Percentiles rank a stretch among this genome's conserved stretches.
Conservation (phyloP, 2,888 invertebrate species). For the Aethes cnicana region DNA sequence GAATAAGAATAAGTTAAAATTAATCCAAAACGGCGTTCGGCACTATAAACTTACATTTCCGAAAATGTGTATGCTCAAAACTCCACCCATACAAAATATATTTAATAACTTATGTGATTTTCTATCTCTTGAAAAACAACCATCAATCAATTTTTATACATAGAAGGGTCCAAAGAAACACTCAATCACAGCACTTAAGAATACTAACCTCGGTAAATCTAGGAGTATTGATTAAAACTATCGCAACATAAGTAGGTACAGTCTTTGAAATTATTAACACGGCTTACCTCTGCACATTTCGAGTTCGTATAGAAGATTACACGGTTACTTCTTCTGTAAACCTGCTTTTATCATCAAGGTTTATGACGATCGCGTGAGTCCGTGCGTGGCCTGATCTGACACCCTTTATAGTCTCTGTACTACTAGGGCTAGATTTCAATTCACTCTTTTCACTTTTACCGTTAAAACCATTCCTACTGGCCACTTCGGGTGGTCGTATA, state of each 20-base stretch:
- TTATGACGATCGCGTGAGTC: constrained; percentile 90
- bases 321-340: constrained; percentile 92
- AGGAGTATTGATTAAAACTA: constrained; percentile 19
- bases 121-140: no score
- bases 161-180: constrained; percentile 24
- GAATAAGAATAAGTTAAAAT: no score
- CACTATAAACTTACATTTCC: no score
- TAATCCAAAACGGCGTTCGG: no score
- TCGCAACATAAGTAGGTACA: constrained; percentile 54
- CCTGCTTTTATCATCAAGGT: constrained; percentile 89
- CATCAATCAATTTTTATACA: no score
- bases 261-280: constrained; percentile 44
- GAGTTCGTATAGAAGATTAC: constrained; percentile 51
- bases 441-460: constrained; percentile 69
- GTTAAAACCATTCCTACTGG: constrained; percentile 59
- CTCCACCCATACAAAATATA: no score
- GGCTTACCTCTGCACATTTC: constrained; percentile 3
- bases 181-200: constrained; percentile 15
- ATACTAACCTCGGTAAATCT: constrained; percentile 14
- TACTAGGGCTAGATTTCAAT: constrained; percentile 62
- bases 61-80: no score
- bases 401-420: constrained; percentile 64
- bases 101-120: no score
- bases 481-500: constrained; percentile 67
- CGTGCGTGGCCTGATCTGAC: constrained; percentile 85